These are phyloP conservation scores for Crepidodera aurea DNA, from an alignment of 2,888 invertebrate species.

Conservation along the genomic window DNA sequence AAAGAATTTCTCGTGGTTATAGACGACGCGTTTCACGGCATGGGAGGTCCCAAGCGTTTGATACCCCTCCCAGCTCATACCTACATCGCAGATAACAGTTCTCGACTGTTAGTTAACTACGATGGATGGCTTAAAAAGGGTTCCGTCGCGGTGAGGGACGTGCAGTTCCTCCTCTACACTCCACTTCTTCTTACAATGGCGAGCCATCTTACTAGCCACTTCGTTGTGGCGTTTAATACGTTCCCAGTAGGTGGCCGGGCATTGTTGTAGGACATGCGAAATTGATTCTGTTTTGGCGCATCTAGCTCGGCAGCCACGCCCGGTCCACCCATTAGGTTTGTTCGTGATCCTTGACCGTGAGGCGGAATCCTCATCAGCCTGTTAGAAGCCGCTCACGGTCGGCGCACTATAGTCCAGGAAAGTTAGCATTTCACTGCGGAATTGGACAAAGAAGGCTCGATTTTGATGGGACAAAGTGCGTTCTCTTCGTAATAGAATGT, in stretches of 20 bases:
- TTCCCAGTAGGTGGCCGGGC: slow-evolving; percentile 28
- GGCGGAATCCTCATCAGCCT: slow-evolving; percentile 33
- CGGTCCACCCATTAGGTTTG: slow-evolving; percentile 14
- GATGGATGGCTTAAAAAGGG: slow-evolving; percentile 41
- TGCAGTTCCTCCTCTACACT: slow-evolving; percentile 41
- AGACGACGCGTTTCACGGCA: too few relatives aligned
- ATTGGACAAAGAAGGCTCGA: slow-evolving; percentile 24
- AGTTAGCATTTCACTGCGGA: too few relatives aligned
- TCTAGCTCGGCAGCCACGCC: slow-evolving; percentile 6
- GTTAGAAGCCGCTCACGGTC: background rate
- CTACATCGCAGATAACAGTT: slow-evolving; percentile 17
- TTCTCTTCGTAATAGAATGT: slow-evolving; percentile 6
- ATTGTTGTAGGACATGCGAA: slow-evolving; percentile 34
- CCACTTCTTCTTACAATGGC: slow-evolving; percentile 9
- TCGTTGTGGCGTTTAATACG: slow-evolving; percentile 32
- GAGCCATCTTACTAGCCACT: too few relatives aligned
- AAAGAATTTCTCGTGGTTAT: background rate
- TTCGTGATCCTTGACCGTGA: slow-evolving; percentile 28
- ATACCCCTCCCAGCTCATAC: slow-evolving; percentile 26
- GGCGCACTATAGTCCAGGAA: too few relatives aligned
- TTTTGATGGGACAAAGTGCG: too few relatives aligned
- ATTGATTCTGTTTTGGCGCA: slow-evolving; percentile 25
- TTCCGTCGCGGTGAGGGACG: slow-evolving; percentile 38
- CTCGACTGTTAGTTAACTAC: background rate
- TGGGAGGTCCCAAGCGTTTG: background rate